Evolutionary conservation across 2,888 invertebrate species (phyloP).

Genomic region (Drosophila pegasa): DNA sequence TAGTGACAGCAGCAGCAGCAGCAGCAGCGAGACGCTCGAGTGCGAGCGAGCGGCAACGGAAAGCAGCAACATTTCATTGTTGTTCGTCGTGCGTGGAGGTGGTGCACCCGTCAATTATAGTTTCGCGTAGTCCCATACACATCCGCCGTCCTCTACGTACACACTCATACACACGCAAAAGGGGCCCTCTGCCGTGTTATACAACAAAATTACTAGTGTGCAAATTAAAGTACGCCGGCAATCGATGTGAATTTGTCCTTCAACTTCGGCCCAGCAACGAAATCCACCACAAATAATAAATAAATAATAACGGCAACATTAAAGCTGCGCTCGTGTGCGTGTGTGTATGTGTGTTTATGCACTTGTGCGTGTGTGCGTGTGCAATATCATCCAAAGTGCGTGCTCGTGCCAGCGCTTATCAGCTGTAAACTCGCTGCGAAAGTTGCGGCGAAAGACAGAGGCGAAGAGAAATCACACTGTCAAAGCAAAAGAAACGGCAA

Average conservation of each 20-base stretch:
- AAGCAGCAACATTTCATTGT: conserved; percentile 59
- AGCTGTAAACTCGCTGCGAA: conserved; percentile 56
- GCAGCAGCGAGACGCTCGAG: conserved; percentile 37
- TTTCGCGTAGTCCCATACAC: conserved; percentile 50
- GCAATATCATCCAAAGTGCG: conserved; percentile 41
- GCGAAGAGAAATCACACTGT: conserved; percentile 56
- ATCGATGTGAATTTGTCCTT: conserved; percentile 47
- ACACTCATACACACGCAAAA: conserved; percentile 23
- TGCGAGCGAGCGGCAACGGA: conserved; percentile 47
- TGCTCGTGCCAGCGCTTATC: conserved; percentile 44
- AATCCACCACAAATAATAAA: conserved; percentile 10
- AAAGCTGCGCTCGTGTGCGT: conserved; percentile 15
- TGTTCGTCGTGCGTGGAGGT: conserved; percentile 72
- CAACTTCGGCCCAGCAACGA: conserved; percentile 34
- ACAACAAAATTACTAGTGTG: conserved; percentile 71
- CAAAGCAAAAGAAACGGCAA: conserved; percentile 60
- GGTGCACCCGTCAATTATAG: conserved; percentile 74
- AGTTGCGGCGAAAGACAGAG: conserved; percentile 43
- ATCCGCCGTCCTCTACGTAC: conserved; percentile 26
- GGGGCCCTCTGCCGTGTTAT: conserved; percentile 53
- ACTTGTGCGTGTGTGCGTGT: conserved; percentile 7
- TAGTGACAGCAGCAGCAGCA: conserved; percentile 42
- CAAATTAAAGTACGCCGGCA: conserved; percentile 51
- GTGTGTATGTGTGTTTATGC: conserved; percentile 4
- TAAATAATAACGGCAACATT: conserved; percentile 10